These are phyloP conservation scores for Semotilus atromaculatus DNA, from an alignment of 2,797 vertebrate species.

Conservation along the genomic window DNA sequence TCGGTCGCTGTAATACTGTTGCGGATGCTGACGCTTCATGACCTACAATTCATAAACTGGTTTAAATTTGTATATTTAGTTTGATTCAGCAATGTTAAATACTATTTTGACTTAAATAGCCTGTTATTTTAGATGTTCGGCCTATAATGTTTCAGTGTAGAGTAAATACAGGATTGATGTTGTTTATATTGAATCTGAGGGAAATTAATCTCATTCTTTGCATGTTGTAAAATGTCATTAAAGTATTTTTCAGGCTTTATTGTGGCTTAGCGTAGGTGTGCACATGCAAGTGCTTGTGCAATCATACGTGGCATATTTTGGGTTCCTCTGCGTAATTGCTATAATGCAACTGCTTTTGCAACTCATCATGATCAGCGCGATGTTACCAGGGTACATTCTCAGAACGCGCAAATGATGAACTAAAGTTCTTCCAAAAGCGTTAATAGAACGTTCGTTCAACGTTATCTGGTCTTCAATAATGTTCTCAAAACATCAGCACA, in stretches of 20 bases:
- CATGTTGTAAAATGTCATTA: not conserved
- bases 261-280: not conserved
- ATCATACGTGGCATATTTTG: not conserved
- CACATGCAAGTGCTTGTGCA: not conserved
- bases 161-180: not conserved
- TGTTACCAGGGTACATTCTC: not conserved
- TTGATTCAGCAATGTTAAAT: not conserved
- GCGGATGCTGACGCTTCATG: not conserved
- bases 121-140: not conserved
- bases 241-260: no score
- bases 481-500: not conserved
- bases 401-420: not conserved
- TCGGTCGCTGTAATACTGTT: not conserved
- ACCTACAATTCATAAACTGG: not conserved
- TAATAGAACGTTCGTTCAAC: not conserved
- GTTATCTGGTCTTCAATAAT: not conserved
- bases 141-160: not conserved
- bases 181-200: not conserved
- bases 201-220: no score
- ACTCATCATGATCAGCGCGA: not conserved
- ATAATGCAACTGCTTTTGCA: not conserved
- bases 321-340: not conserved
- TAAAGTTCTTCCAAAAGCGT: not conserved
- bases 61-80: not conserved
- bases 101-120: fast-evolving